A percentile compares a stretch with the other conserved stretches of the same genome.
These are phyloP conservation scores for Odocoileus hemionus DNA, from an alignment of 2,113 vertebrate genomes.

Conservation along the genomic window DNA sequence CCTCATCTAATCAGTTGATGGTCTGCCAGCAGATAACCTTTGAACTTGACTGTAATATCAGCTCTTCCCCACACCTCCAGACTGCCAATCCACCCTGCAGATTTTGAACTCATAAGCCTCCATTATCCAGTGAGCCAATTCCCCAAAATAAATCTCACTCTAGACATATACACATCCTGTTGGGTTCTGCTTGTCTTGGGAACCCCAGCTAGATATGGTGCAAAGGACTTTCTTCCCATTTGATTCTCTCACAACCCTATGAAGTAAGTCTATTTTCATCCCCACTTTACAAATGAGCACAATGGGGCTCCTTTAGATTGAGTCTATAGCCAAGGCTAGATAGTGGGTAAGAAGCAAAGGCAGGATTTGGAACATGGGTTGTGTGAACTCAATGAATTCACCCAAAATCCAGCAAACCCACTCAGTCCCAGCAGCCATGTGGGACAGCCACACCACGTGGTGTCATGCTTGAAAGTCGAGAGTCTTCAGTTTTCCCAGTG, in stretches of 20 bases:
- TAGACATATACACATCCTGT: background rate
- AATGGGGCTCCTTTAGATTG: background rate
- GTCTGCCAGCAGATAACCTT: background rate
- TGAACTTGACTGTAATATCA: background rate
- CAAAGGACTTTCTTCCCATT: too few relatives aligned
- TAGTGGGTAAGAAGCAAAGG: background rate
- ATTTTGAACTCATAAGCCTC: background rate
- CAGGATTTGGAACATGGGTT: background rate
- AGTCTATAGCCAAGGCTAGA: background rate
- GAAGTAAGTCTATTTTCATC: too few relatives aligned
- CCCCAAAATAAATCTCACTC: background rate
- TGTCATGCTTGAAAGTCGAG: background rate
- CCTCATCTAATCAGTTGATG: background rate
- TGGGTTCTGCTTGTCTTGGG: background rate
- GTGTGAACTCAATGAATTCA: background rate
- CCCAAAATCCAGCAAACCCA: background rate
- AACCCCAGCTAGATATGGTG: background rate
- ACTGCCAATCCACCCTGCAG: background rate
- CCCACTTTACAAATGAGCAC: background rate
- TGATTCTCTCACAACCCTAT: background rate
- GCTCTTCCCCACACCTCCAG: background rate
- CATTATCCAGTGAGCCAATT: background rate
- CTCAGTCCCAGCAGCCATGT: rapidly evolving
- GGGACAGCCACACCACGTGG: rapidly evolving
- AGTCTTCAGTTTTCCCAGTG: background rate